phyloP scores from a whole-genome alignment of 2,888 invertebrate species.

The Scaeva pyrastri region DNA sequence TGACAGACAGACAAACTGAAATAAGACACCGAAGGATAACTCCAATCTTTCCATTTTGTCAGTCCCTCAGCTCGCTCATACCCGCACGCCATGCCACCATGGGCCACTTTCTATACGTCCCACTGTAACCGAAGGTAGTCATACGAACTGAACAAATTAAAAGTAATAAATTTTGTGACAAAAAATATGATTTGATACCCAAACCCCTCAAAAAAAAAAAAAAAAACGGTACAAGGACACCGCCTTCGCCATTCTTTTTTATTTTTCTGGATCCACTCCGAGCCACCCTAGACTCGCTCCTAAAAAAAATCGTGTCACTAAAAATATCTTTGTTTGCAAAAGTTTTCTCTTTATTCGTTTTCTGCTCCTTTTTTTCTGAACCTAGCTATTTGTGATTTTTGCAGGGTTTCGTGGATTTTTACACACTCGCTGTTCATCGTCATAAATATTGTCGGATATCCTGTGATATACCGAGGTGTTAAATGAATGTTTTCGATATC shows the following conservation, averaged over 20 bases:
- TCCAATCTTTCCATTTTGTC: conserved; percentile 40
- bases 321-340: conserved; percentile 47
- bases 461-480: conserved; percentile 73
- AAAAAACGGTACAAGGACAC: conserved; percentile 48
- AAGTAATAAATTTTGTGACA: conserved; percentile 67
- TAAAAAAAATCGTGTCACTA: background rate
- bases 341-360: conserved; percentile 33
- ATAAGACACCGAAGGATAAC: conserved; percentile 24
- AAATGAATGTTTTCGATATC: conserved; percentile 74
- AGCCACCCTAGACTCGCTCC: conserved; percentile 16
- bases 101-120: too few relatives aligned
- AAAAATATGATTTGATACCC: conserved; percentile 37
- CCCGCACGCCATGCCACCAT: too few relatives aligned
- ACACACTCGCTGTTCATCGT: conserved; percentile 53
- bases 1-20: conserved; percentile 15
- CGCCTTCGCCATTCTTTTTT: conserved; percentile 35
- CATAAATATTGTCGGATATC: conserved; percentile 74
- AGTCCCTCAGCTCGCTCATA: conserved; percentile 8
- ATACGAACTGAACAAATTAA: conserved; percentile 68
- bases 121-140: background rate
- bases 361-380: conserved; percentile 1
- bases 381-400: conserved; percentile 24
- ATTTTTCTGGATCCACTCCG: conserved; percentile 28
- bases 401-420: conserved; percentile 37
- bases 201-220: background rate